Base-by-base conservation (phyloP, 2,797 vertebrate genomes). In the Telmatherina bonti region DNA sequence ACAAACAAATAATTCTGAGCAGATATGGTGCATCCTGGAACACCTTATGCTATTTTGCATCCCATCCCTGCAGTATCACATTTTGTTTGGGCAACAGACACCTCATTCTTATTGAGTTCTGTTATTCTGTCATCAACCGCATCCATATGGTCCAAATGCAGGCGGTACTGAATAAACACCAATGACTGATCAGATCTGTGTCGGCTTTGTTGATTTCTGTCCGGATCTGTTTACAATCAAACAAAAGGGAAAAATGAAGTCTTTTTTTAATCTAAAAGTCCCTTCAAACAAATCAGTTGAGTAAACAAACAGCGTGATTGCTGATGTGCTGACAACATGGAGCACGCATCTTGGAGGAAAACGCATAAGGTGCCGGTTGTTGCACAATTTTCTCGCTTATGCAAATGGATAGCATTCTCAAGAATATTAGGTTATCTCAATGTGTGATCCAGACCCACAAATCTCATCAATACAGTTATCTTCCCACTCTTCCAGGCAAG, bases 261-360 rank as follows among this genome's bases (percentile, higher is more conserved):
- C 57, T 7, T 89, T 73, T 7, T 89, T 73, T 74, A 79, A 67
- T 38, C 47, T 52, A 74, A 83, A 84, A 87, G 72, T 71, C 31
- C 53, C 62, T 79, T 87, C 71, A 76, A 83, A 89, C 56, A 45
- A 87, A 92, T 83, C 78, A 84, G 78, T 84, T 64, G 72, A 56
- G 58, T 87, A 92, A 93, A 91, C 91, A 93, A 92, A 88, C 72
- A 82, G 36, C 67, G 55, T 87, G 87, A 92, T 88, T 91, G 78
- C 75, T 77, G 60, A 45, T 45, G 20, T 45, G 12, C 63, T 60
- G 72, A 63, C 53, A 79, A 77, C 73, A 79, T 79, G 70, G 78
- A 76, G 71, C 59, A 45, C 84, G 87, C 76, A 77, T 63, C 53
- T 69, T 53, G 66, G 62, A 78, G 72, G 58, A 58, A 58, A 74